These are phyloP conservation scores for Spisula subtruncata DNA, from an alignment of 2,888 invertebrate genomes.

Conservation along the genomic window DNA sequence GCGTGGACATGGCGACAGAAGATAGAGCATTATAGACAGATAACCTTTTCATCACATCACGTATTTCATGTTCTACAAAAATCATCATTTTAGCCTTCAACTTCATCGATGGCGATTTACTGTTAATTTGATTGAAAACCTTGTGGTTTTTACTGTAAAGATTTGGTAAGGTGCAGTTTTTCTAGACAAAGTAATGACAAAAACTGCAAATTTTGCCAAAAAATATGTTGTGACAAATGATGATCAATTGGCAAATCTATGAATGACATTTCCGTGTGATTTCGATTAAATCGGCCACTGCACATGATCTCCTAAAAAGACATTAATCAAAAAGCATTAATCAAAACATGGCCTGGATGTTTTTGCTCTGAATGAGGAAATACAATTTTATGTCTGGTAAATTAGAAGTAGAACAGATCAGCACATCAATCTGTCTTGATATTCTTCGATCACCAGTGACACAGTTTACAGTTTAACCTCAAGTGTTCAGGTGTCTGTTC, in stretches of 20 bases:
- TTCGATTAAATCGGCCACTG: not conserved
- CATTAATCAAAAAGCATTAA: not conserved
- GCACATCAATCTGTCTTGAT: no score
- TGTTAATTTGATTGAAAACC: not conserved
- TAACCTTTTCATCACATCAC: not conserved
- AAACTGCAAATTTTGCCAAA: not conserved
- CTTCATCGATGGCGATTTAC: not conserved
- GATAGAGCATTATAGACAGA: not conserved
- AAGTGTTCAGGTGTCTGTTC: no score
- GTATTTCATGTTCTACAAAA: not conserved
- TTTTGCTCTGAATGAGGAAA: not conserved
- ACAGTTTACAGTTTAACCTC: no score
- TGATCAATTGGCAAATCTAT: not conserved
- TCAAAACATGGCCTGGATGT: not conserved
- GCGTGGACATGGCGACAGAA: not conserved
- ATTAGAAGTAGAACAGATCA: no score
- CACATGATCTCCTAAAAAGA: not conserved
- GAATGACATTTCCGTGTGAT: constrained; percentile 15
- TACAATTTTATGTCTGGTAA: not conserved
- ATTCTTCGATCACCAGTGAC: no score
- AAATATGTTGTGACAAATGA: not conserved
- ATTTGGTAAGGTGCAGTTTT: not conserved
- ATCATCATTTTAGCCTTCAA: not conserved
- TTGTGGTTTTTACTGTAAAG: not conserved
- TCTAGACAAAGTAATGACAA: not conserved